Evolutionary conservation across 2,113 vertebrate species (phyloP).

Genomic region (Podocnemis expansa): DNA sequence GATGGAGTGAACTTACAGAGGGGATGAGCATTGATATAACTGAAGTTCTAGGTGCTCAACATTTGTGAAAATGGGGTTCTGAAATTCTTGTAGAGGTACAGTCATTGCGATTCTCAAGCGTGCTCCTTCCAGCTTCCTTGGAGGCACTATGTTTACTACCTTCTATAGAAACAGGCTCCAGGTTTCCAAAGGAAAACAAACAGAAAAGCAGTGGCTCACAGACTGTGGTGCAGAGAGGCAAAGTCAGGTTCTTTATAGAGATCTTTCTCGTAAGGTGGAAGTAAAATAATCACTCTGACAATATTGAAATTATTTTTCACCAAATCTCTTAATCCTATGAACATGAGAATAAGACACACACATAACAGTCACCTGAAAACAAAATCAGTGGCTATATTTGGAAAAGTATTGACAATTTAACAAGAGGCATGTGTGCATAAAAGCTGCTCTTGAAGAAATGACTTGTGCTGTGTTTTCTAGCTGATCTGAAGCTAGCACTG

Average conservation of each 20-base stretch:
- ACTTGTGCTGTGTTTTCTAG: constrained; percentile 69
- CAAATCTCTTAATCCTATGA: neutral
- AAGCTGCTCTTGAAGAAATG: neutral
- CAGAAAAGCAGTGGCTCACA: neutral
- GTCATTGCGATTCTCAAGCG: neutral
- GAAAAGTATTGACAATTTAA: neutral
- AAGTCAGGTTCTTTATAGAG: neutral
- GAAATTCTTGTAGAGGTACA: neutral
- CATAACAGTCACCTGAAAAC: neutral
- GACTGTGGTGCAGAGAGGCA: neutral
- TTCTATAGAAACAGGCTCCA: neutral
- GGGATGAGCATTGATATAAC: neutral
- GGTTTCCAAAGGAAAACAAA: no score
- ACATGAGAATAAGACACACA: neutral
- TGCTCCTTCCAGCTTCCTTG: neutral
- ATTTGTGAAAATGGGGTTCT: neutral
- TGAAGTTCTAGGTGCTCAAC: no score
- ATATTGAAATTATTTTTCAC: neutral
- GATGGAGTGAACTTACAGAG: neutral
- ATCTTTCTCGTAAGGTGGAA: neutral
- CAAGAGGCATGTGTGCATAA: neutral
- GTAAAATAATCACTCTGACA: neutral
- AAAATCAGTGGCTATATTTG: neutral
- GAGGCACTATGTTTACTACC: neutral
- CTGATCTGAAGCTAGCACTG: constrained; percentile 88